Conservation (phyloP, 2,113 vertebrate species). For the Halichoeres trimaculatus region DNA sequence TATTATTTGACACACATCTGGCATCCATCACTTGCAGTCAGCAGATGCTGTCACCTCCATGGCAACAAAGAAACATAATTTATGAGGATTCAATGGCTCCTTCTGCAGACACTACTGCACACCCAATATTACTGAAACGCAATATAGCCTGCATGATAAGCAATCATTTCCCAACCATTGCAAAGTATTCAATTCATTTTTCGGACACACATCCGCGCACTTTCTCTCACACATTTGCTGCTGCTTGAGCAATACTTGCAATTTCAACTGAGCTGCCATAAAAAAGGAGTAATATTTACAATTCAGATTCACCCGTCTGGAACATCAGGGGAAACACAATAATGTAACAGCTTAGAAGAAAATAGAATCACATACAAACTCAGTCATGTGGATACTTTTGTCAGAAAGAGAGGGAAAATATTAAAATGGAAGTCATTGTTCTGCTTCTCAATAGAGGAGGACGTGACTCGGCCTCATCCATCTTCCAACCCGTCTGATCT, state of each 20-base stretch:
- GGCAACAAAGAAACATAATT: constrained; percentile 65
- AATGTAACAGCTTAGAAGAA: constrained; percentile 45
- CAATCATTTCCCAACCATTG: constrained; percentile 47
- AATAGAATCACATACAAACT: constrained; percentile 23
- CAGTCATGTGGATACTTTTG: constrained; percentile 21
- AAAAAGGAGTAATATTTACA: constrained; percentile 55
- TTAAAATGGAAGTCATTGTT: constrained; percentile 38
- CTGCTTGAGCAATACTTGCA: constrained; percentile 49
- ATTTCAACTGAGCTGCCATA: constrained; percentile 43
- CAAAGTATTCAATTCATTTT: constrained; percentile 46
- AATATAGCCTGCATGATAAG: constrained; percentile 46
- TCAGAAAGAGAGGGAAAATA: constrained; percentile 24
- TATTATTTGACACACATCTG: constrained; percentile 58
- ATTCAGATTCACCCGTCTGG: constrained; percentile 45
- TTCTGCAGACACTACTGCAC: constrained; percentile 31
- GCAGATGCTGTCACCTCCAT: constrained; percentile 59
- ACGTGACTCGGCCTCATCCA: constrained; percentile 35
- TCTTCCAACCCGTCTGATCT: constrained; percentile 53
- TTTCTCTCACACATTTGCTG: constrained; percentile 28
- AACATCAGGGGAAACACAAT: constrained; percentile 32
- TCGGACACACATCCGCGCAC: constrained; percentile 10
- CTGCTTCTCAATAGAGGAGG: constrained; percentile 24
- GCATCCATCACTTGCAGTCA: constrained; percentile 62
- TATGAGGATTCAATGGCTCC: constrained; percentile 49
- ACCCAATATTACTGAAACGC: constrained; percentile 47